phyloP scores from a whole-genome alignment of 1,140 invertebrate genomes.

The Ridgeia piscesae region DNA sequence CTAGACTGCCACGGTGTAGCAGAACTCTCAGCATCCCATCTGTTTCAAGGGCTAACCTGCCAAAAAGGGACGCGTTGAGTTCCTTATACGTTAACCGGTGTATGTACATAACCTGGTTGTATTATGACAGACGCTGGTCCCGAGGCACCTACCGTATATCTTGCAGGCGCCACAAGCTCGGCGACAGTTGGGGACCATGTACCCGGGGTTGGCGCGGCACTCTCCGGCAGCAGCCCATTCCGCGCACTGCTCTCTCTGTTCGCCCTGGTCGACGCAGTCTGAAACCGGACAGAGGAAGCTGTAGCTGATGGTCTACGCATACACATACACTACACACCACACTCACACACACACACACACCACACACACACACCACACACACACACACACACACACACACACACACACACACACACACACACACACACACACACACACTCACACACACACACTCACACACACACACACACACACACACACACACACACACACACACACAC shows the following conservation, averaged over 20 bases:
- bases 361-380: not conserved
- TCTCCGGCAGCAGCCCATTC: not conserved
- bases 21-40: too few relatives aligned
- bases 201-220: conserved; percentile 15
- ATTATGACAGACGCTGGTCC: not conserved
- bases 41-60: too few relatives aligned
- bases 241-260: not conserved
- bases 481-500: too few relatives aligned
- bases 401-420: too few relatives aligned
- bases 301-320: not conserved
- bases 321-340: not conserved
- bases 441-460: too few relatives aligned
- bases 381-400: too few relatives aligned
- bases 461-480: too few relatives aligned
- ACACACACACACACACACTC: too few relatives aligned
- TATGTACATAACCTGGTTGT: too few relatives aligned
- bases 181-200: conserved; percentile 18
- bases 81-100: too few relatives aligned
- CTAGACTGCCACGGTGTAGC: too few relatives aligned
- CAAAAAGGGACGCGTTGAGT: too few relatives aligned
- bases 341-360: not conserved
- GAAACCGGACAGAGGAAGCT: not conserved
- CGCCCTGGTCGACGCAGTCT: not conserved
- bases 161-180: conserved; percentile 13
- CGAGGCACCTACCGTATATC: not conserved